phyloP scores from a whole-genome alignment of 2,797 vertebrate species.

The Takifugu ocellatus region DNA sequence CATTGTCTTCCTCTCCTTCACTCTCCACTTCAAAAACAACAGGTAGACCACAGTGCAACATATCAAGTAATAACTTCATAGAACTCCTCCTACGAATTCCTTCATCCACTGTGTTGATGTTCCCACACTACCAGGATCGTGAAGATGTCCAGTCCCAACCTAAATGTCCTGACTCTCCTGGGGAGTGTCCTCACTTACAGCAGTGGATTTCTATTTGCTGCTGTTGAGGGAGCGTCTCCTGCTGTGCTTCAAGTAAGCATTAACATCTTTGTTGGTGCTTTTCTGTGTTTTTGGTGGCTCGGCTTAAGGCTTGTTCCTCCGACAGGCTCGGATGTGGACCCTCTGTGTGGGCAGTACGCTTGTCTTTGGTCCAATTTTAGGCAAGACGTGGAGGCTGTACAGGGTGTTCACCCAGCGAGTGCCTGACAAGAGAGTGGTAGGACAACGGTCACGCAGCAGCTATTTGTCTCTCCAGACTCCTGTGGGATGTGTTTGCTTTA shows the following conservation, averaged over 20 bases:
- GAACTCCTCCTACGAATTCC: background rate
- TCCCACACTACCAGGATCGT: conserved; percentile 82
- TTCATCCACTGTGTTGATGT: background rate
- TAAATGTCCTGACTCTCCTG: conserved; percentile 88
- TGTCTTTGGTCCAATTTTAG: conserved; percentile 90
- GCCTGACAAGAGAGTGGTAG: conserved; percentile 94
- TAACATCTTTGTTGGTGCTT: background rate
- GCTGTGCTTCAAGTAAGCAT: conserved; percentile 82
- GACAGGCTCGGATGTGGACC: conserved; percentile 85
- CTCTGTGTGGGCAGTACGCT: conserved; percentile 90
- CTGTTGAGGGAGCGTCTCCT: conserved; percentile 74
- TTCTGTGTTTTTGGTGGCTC: too few relatives aligned
- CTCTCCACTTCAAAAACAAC: conserved; percentile 91
- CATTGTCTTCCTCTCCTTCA: conserved; percentile 88
- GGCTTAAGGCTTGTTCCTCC: background rate
- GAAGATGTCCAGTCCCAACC: conserved; percentile 99
- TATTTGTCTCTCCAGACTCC: background rate
- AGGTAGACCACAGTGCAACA: conserved; percentile 71
- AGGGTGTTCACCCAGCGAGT: conserved; percentile 92
- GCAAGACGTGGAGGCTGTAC: conserved; percentile 97
- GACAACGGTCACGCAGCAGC: conserved; percentile 25
- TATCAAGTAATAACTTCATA: background rate
- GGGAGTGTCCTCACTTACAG: conserved; percentile 89
- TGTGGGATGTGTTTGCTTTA: too few relatives aligned
- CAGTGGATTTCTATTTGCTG: conserved; percentile 89